These are phyloP conservation scores for Pardalotus punctatus DNA, from an alignment of 2,113 vertebrate genomes.

Conservation along the genomic window DNA sequence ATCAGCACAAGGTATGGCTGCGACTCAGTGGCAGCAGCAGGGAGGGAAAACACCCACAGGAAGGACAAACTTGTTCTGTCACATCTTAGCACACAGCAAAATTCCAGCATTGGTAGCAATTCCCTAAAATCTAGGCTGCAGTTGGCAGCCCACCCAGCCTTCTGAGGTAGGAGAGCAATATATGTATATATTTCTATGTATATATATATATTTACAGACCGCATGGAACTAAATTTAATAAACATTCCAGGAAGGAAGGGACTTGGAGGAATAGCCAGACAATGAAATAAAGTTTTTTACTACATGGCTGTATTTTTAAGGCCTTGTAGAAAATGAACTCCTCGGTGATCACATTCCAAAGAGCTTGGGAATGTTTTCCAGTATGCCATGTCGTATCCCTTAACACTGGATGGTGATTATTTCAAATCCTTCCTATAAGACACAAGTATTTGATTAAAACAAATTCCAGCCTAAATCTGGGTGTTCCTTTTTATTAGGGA, in stretches of 20 bases:
- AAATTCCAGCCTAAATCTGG: background rate
- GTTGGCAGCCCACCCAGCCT: background rate
- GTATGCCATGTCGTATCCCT: background rate
- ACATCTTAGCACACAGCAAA: background rate
- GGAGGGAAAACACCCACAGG: background rate
- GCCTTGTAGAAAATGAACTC: slow-evolving; percentile 31
- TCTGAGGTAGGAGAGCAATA: background rate
- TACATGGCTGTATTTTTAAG: slow-evolving; percentile 40
- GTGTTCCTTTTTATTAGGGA: background rate
- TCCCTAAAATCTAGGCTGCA: background rate
- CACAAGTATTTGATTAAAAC: slow-evolving; percentile 21
- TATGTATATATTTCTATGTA: background rate
- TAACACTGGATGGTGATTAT: background rate
- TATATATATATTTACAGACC: background rate
- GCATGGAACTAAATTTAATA: slow-evolving; percentile 23
- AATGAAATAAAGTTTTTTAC: slow-evolving; percentile 53
- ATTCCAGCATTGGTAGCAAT: background rate
- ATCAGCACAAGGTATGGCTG: background rate
- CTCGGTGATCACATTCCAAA: background rate
- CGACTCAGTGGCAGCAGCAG: background rate
- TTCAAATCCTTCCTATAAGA: background rate
- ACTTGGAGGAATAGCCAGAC: slow-evolving; percentile 10
- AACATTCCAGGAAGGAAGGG: slow-evolving; percentile 50
- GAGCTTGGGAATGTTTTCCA: background rate
- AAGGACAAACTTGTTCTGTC: background rate